phyloP scores from a whole-genome alignment of 2,888 invertebrate species.

The Phrixothrix hirtus region DNA sequence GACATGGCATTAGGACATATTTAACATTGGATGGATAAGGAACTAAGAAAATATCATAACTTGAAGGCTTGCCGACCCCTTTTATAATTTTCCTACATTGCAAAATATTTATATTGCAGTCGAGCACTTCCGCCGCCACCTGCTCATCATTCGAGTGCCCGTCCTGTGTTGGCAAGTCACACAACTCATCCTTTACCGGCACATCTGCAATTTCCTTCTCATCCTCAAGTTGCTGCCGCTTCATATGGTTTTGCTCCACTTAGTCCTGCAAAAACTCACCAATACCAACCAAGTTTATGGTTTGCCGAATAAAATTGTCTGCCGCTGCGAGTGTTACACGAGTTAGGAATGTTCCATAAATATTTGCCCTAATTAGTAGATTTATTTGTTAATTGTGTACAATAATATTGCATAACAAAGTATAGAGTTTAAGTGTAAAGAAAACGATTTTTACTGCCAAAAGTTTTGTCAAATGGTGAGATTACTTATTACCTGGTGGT shows the following conservation, averaged over 20 bases:
- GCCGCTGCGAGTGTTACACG: too few relatives aligned
- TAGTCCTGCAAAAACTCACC: conserved; percentile 71
- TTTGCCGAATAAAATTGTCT: conserved; percentile 66
- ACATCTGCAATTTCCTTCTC: conserved; percentile 77
- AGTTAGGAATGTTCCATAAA: too few relatives aligned
- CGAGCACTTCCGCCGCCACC: conserved; percentile 74
- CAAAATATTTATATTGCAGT: conserved; percentile 54
- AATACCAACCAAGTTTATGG: conserved; percentile 73
- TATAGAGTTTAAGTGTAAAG: conserved; percentile 4
- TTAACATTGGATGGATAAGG: too few relatives aligned
- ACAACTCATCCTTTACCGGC: conserved; percentile 79
- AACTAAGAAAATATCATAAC: too few relatives aligned
- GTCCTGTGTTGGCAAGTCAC: conserved; percentile 67
- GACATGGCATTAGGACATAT: too few relatives aligned
- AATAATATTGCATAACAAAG: conserved; percentile 21
- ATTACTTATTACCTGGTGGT: not conserved
- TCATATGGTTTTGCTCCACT: conserved; percentile 70
- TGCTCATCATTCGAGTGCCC: conserved; percentile 79
- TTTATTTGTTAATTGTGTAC: too few relatives aligned
- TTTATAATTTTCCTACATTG: too few relatives aligned
- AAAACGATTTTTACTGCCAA: not conserved
- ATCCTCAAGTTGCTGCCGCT: conserved; percentile 62
- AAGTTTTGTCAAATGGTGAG: not conserved
- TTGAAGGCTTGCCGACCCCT: too few relatives aligned
- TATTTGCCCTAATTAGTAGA: too few relatives aligned